Evolutionary conservation across 2,797 vertebrate genomes (phyloP).

Genomic region (Epinephelus awoara): DNA sequence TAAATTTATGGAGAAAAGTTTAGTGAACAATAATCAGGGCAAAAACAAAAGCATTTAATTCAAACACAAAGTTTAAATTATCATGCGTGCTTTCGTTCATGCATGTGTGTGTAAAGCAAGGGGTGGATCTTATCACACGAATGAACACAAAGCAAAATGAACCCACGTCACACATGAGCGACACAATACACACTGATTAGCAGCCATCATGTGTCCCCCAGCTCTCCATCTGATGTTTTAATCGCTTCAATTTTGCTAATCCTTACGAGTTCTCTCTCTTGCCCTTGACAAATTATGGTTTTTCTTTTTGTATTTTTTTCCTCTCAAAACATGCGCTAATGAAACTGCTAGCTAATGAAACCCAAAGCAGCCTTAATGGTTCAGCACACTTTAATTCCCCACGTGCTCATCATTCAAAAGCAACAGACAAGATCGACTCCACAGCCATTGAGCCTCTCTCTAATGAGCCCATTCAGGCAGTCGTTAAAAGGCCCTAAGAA

Average conservation of each 20-base stretch:
- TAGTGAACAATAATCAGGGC: background rate
- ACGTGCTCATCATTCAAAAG: slow-evolving; percentile 60
- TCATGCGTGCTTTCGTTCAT: background rate
- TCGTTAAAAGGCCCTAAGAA: slow-evolving; percentile 37
- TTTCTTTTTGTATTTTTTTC: slow-evolving; percentile 21
- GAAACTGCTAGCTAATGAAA: slow-evolving; percentile 43
- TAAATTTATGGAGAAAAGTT: too few species aligned
- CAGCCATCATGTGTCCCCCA: background rate
- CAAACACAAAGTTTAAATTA: background rate
- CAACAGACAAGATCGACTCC: slow-evolving; percentile 49
- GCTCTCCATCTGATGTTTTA: slow-evolving; percentile 17
- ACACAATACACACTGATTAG: slow-evolving; percentile 12
- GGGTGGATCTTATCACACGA: too few species aligned
- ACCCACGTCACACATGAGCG: background rate
- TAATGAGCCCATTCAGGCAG: slow-evolving; percentile 54
- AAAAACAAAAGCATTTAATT: background rate
- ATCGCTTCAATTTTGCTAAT: slow-evolving; percentile 20
- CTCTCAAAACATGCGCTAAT: slow-evolving; percentile 28
- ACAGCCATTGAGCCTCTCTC: slow-evolving; percentile 19
- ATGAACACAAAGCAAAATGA: background rate
- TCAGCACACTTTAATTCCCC: slow-evolving; percentile 41
- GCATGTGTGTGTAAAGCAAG: background rate
- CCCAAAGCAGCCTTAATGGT: slow-evolving; percentile 41
- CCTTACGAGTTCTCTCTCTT: slow-evolving; percentile 23
- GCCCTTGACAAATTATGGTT: slow-evolving; percentile 20